These are phyloP conservation scores for Watsonalla binaria DNA, from an alignment of 2,888 invertebrate genomes.

Conservation along the genomic window DNA sequence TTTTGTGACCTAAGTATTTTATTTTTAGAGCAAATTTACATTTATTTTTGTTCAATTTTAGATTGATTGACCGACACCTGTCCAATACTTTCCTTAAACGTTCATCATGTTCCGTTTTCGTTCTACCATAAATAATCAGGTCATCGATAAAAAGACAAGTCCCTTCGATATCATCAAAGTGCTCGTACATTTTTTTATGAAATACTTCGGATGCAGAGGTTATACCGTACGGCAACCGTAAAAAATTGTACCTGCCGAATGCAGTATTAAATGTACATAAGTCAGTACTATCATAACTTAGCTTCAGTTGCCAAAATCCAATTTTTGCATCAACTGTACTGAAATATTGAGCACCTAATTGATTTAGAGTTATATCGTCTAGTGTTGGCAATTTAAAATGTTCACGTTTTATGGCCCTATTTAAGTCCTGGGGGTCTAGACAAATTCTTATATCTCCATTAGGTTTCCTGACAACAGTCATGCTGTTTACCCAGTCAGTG, in stretches of 20 bases:
- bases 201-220: conserved; percentile 20
- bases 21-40: conserved; percentile 14
- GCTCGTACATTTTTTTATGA: conserved; percentile 15
- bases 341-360: conserved; percentile 16
- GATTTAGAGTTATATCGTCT: conserved; percentile 12
- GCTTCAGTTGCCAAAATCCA: conserved; percentile 15
- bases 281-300: conserved; percentile 11
- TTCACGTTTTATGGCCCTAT: conserved; percentile 17
- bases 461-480: conserved; percentile 22
- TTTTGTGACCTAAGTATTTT: conserved; percentile 16
- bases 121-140: conserved; percentile 9
- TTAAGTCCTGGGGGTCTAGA: conserved; percentile 21
- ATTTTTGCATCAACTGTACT: conserved; percentile 17
- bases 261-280: conserved; percentile 21
- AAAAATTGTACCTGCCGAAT: conserved; percentile 21
- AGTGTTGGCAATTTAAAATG: conserved; percentile 13
- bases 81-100: conserved; percentile 9
- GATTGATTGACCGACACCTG: conserved; percentile 11
- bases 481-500: conserved; percentile 25
- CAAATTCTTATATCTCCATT: conserved; percentile 23
- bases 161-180: conserved; percentile 16
- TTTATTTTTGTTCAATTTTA: conserved; percentile 18
- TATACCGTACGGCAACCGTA: conserved; percentile 20
- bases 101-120: conserved; percentile 6
- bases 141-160: conserved; percentile 17